Percentiles rank a stretch among this genome's conserved stretches.
These are phyloP conservation scores for Pelodiscus sinensis DNA, from an alignment of 2,113 vertebrate genomes.

Conservation along the genomic window DNA sequence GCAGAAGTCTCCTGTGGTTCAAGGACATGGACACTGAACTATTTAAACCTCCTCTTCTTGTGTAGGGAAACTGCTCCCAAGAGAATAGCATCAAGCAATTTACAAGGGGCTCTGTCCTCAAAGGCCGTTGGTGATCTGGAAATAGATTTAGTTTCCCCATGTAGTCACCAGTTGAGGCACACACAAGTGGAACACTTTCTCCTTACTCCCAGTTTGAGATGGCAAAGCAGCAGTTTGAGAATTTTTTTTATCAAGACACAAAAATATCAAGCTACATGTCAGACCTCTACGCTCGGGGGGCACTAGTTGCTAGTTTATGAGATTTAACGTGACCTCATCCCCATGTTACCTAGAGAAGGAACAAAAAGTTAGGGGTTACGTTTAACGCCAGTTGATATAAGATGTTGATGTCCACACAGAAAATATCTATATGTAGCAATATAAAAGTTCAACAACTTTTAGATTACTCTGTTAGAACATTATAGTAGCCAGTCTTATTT, in stretches of 20 bases:
- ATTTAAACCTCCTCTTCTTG: constrained; percentile 42
- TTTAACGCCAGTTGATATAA: not conserved
- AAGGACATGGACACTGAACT: constrained; percentile 17
- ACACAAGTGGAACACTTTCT: not conserved
- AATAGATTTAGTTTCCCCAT: constrained; percentile 4
- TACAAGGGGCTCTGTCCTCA: constrained; percentile 37
- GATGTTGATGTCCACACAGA: not conserved
- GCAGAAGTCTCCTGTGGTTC: constrained; percentile 9
- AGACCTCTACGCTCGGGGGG: not conserved
- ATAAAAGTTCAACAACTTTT: not conserved
- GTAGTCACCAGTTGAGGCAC: not conserved
- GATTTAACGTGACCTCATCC: not conserved
- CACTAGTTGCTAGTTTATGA: not conserved
- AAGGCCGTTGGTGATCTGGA: constrained; percentile 27
- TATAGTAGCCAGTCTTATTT: not conserved
- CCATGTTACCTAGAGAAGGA: not conserved
- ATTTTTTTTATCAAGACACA: not conserved
- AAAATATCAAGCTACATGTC: accelerated
- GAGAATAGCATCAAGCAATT: not conserved
- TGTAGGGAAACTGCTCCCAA: not conserved
- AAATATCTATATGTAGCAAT: not conserved
- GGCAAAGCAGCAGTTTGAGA: constrained; percentile 5
- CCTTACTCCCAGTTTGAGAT: not conserved
- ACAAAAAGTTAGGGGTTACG: not conserved
- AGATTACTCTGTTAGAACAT: not conserved